These are phyloP conservation scores for Tetrao urogallus DNA, from an alignment of 2,113 vertebrate species.

Conservation along the genomic window DNA sequence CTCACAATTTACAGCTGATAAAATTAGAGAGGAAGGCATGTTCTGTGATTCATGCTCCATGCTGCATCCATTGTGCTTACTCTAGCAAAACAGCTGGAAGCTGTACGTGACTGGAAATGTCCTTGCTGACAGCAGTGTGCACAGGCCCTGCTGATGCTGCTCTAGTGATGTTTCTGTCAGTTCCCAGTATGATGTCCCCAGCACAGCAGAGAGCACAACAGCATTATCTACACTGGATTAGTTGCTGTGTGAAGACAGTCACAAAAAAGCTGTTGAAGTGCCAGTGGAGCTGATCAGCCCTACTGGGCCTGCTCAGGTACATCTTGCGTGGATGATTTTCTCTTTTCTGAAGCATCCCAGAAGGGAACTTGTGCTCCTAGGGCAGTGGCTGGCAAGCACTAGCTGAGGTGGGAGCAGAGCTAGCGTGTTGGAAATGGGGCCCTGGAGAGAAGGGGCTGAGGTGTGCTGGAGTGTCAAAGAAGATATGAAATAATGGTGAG, in stretches of 20 bases:
- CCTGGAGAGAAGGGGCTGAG: not conserved
- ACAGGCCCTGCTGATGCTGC: fast-evolving
- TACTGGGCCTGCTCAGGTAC: not conserved
- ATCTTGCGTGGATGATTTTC: not conserved
- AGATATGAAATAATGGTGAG: not conserved
- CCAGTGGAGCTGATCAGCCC: not conserved
- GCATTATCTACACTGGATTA: not conserved
- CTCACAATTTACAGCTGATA: not conserved
- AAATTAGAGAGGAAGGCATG: not conserved
- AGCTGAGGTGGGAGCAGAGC: not conserved
- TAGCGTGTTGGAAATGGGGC: not conserved
- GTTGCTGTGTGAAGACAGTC: not conserved
- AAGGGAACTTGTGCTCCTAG: not conserved
- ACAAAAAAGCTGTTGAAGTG: not conserved
- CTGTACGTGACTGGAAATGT: fast-evolving
- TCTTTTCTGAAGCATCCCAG: not conserved
- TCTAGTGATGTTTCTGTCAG: not conserved
- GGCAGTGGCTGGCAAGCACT: not conserved
- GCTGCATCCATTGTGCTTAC: not conserved
- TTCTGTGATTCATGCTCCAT: not conserved
- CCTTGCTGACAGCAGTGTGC: not conserved
- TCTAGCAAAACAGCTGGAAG: not conserved
- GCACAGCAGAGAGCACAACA: not conserved
- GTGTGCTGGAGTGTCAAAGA: not conserved
- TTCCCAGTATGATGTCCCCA: fast-evolving